Percentiles rank a stretch among this genome's conserved stretches.
Evolutionary conservation across 1,140 invertebrate species (phyloP).

Genomic region (Caenorhabditis tropicalis): DNA sequence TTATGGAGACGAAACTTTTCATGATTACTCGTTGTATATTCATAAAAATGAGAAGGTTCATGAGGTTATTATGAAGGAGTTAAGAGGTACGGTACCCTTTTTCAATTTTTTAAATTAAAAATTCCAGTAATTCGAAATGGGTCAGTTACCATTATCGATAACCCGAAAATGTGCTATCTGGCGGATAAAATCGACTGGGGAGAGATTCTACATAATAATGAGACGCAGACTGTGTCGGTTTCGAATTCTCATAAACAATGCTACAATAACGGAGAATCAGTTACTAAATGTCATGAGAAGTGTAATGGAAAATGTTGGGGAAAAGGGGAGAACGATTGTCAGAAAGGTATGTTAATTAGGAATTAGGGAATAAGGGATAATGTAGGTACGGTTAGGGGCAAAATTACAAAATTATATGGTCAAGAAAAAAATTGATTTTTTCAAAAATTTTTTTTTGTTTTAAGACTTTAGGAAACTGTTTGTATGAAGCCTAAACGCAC

Average conservation of each 20-base stretch:
- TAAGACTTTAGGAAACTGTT: too few species aligned
- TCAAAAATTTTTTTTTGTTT: too few species aligned
- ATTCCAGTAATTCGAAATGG: conserved; percentile 8
- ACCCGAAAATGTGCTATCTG: conserved; percentile 9
- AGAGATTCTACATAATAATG: background rate
- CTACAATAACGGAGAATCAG: background rate
- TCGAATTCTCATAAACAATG: background rate
- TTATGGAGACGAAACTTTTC: conserved; percentile 2
- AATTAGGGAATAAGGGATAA: background rate
- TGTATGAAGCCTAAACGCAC: too few species aligned
- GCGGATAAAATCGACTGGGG: background rate
- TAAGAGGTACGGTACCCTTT: background rate
- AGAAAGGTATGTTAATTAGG: background rate
- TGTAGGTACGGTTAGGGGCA: background rate
- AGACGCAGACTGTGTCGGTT: background rate
- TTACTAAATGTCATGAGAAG: background rate
- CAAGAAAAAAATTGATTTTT: too few species aligned
- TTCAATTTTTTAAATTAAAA: too few species aligned
- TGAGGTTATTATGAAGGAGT: conserved; percentile 9
- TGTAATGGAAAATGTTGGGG: conserved; percentile 7
- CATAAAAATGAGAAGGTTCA: conserved; percentile 15
- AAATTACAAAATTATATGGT: too few species aligned
- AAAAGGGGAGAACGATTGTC: background rate
- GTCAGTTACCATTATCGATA: background rate
- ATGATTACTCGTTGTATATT: background rate